Evolutionary conservation across 2,113 vertebrate genomes (phyloP).

Genomic region (Capreolus pygargus): DNA sequence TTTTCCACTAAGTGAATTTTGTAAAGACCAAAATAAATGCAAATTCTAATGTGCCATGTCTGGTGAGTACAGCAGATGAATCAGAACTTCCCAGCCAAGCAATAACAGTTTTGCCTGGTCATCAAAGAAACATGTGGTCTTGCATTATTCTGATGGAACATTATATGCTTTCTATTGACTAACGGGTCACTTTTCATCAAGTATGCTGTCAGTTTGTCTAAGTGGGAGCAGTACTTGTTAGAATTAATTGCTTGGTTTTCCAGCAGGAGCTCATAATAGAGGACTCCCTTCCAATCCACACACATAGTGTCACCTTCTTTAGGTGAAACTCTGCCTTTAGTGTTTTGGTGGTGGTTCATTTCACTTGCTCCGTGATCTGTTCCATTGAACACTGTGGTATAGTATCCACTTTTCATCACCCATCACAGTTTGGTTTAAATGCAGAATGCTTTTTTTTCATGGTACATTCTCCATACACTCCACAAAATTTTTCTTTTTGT

Average conservation of each 20-base stretch:
- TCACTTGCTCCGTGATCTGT: not conserved
- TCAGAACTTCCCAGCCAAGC: not conserved
- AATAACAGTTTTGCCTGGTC: not conserved
- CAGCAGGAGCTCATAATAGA: not conserved
- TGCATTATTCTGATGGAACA: not conserved
- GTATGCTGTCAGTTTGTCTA: not conserved
- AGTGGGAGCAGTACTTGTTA: not conserved
- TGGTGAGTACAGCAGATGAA: not conserved
- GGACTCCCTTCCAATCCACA: not conserved
- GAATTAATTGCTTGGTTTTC: not conserved
- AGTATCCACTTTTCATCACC: not conserved
- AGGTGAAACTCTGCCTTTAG: not conserved
- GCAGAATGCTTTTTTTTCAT: not conserved
- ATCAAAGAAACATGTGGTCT: not conserved
- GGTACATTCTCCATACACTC: not conserved
- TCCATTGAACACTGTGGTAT: not conserved
- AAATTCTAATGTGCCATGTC: not conserved
- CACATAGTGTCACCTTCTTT: accelerated
- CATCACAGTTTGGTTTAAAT: not conserved
- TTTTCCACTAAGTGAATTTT: not conserved
- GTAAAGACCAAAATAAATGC: not conserved
- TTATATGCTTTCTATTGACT: not conserved
- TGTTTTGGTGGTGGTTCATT: not conserved
- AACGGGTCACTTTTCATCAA: not conserved
- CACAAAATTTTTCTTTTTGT: not conserved